Evolutionary conservation across 1,140 invertebrate genomes (phyloP).

Genomic region (Halyomorpha halys): DNA sequence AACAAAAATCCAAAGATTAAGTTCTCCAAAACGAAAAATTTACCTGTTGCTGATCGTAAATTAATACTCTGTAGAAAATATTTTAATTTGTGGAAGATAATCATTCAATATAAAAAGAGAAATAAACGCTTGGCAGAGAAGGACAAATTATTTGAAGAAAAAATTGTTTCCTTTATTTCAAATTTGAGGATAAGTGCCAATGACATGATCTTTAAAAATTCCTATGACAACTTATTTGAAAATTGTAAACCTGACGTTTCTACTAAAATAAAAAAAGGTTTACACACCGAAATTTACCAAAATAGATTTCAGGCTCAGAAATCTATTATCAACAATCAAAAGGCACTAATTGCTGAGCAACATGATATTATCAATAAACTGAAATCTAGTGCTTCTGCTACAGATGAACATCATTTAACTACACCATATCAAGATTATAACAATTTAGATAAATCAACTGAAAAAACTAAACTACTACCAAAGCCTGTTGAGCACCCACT

Average conservation of each 20-base stretch:
- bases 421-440: too few relatives aligned
- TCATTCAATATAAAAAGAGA: not conserved
- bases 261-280: too few relatives aligned
- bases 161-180: not conserved
- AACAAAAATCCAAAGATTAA: too few relatives aligned
- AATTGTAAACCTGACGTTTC: too few relatives aligned
- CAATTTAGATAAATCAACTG: too few relatives aligned
- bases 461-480: not conserved
- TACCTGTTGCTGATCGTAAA: not conserved
- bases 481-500: not conserved
- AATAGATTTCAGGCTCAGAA: slow-evolving; percentile 1
- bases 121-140: not conserved
- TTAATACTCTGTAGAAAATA: not conserved
- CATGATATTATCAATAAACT: not conserved
- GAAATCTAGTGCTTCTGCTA: too few relatives aligned
- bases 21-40: too few relatives aligned
- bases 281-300: not conserved
- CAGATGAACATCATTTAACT: too few relatives aligned
- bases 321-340: not conserved
- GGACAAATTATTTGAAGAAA: not conserved
- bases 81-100: not conserved
- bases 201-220: too few relatives aligned
- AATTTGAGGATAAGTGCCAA: too few relatives aligned
- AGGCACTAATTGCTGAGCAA: slow-evolving; percentile 1
- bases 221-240: too few relatives aligned